phyloP scores from a whole-genome alignment of 2,888 invertebrate genomes.

The Ectropis crepuscularia region DNA sequence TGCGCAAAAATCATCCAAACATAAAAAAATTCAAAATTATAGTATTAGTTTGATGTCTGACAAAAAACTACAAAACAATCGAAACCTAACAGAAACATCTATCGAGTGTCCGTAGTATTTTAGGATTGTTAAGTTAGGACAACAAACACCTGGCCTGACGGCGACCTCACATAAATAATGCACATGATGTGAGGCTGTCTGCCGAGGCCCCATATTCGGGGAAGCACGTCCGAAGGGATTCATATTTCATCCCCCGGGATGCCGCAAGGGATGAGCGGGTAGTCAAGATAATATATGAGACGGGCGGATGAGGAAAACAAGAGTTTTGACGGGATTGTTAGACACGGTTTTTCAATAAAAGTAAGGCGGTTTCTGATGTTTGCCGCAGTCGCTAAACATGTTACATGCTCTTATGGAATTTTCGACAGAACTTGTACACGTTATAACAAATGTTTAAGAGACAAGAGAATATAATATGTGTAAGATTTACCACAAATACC shows the following conservation, averaged over 20 bases:
- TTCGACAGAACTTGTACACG: not conserved
- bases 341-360: slow-evolving; percentile 22
- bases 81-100: no score
- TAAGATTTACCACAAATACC: no score
- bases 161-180: slow-evolving; percentile 57
- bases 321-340: slow-evolving; percentile 15
- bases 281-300: slow-evolving; percentile 15
- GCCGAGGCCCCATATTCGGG: slow-evolving; percentile 63
- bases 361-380: not conserved
- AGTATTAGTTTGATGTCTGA: no score
- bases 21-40: no score
- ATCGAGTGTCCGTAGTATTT: not conserved
- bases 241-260: slow-evolving; percentile 59
- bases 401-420: not conserved
- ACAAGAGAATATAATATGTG: no score
- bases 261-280: slow-evolving; percentile 50
- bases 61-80: no score
- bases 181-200: slow-evolving; percentile 57
- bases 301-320: slow-evolving; percentile 22
- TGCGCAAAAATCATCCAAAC: no score
- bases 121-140: not conserved
- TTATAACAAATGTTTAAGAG: no score
- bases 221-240: slow-evolving; percentile 58
- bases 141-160: slow-evolving; percentile 24
- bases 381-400: not conserved